Evolutionary conservation across 2,797 vertebrate species (phyloP).

Genomic region (Dallia pectoralis): DNA sequence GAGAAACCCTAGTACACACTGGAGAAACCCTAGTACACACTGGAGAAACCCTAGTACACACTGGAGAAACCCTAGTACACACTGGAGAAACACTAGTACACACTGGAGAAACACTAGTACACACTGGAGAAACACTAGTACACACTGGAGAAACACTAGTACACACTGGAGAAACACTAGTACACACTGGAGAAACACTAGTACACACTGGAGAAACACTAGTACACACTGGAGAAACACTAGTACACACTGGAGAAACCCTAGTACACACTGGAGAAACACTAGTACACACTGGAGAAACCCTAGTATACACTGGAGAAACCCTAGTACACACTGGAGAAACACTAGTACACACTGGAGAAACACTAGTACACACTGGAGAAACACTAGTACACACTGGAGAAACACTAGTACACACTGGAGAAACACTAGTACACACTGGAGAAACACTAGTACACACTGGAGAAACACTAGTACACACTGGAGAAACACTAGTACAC

Average conservation of each 20-base stretch:
- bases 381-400: too few relatives aligned
- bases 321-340: too few relatives aligned
- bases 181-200: neutral
- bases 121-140: neutral
- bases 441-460: neutral
- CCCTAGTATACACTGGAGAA: too few relatives aligned
- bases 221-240: too few relatives aligned
- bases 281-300: neutral
- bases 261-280: neutral
- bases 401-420: too few relatives aligned
- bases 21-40: neutral
- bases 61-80: neutral
- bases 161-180: neutral
- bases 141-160: neutral
- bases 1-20: neutral
- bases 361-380: too few relatives aligned
- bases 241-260: neutral
- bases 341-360: too few relatives aligned
- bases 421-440: too few relatives aligned
- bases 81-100: neutral
- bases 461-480: neutral
- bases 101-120: constrained; percentile 1
- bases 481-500: too few relatives aligned
- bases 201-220: too few relatives aligned
- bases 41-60: neutral